Base-by-base conservation (phyloP, 2,888 invertebrate genomes). In the Limnephilus marmoratus region DNA sequence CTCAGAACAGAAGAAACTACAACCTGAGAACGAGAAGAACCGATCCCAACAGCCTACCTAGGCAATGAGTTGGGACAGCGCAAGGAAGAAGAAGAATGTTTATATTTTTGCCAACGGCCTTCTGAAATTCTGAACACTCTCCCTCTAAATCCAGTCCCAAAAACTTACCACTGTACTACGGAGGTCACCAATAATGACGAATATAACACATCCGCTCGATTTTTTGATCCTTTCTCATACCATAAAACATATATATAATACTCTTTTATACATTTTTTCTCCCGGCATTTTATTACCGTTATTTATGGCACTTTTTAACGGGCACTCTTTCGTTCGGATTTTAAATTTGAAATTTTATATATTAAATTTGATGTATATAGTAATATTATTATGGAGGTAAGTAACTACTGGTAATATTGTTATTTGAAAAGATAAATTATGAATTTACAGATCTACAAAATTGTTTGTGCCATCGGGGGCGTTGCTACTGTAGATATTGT, bases 261-360 rank as follows among this genome's bases (percentile, higher is more conserved):
- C 34, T 87, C 87, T 53, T 86, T 87, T 87, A 87, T 87, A 29
- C 87, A 18, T 68, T 87, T 87, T 87, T 87, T 85, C 86, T 68
- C 68, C 68, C 34, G 87, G 49, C 82, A 81, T 91, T 91, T 91
- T 81, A 86, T 87, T n/a, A 41, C 81, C 34, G 29, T 81, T 91
- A 91, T 91, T 87, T 87, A 87, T 68, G 87, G 34, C 87, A 31
- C 68, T 68, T 87, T 87, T 87, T 87, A 87, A 68, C 31, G 68
- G 87, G 53, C 53, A 53, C 87, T 45, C 85, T 45, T 86, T 86
- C 45, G 85, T 45, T 24, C n/a, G 85, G 45, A 45, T 86, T 86
- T 45, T 86, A 86, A 86, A 86, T 86, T 86, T 86, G 45, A 86
- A 85, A 86, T 86, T 86, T 86, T 45, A 86, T 86, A 86, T 68